Evolutionary conservation across 2,888 invertebrate genomes (phyloP), one percentile per base, ranked within the genome.

Genomic region (Pachymerium ferrugineum): DNA sequence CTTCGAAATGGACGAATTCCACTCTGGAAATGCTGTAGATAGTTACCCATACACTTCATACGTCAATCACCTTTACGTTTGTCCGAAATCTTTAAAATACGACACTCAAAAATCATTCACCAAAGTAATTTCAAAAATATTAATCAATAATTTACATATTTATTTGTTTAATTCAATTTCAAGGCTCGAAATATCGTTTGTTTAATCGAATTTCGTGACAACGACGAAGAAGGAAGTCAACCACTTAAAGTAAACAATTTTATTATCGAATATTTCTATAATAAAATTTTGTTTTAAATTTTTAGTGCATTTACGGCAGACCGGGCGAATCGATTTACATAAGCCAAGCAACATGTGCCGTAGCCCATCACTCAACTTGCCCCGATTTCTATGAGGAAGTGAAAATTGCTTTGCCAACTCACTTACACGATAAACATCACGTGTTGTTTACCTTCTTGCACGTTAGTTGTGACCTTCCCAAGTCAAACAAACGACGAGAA

Each of bases 361-460:
- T 97, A 3, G 83, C 94, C 47, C 96, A 97, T 83, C 97, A 97
- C 84, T 92, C 89, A 81, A 90, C 93, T 0, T 89, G 87, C 76
- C 97, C 97, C 0, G 88, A 89, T 19, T 97, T 95, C 92, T 90
- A 92, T 80, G 95, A 96, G 82, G 97, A 97, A 85, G 83, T 83
- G 74, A 98, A 98, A 85, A 86, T 98, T 75, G 88, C 90, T 28
- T 85, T 98, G 35, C 98, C 98, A 0, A 87, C 93, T 19, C 90
- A 93, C 76, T 85, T 98, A 72, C 90, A 92, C 54, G 84, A 89
- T 0, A 89, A 90, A 72, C 97, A 97, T 83, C 98, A 98, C 82
- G 84, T 99, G 74, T 86, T 98, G 73, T 97, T 98, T 84, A 93
- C 93, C 3, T 97, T 98, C 84, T 91, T 93, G 80, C 98, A 98